Conservation (phyloP, 2,888 invertebrate genomes). For the Neria commutata region DNA sequence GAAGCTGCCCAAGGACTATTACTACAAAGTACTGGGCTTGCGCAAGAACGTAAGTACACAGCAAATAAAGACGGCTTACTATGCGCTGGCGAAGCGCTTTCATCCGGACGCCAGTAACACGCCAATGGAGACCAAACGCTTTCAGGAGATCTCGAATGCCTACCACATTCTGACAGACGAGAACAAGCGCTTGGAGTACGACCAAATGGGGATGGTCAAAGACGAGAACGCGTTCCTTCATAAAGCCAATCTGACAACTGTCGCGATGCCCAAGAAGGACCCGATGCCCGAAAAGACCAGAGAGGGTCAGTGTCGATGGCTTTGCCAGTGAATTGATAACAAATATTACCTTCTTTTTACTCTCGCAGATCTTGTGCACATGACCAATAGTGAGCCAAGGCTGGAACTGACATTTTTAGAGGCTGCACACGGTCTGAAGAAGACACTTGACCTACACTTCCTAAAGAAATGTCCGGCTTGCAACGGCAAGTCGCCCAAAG, state of each 20-base stretch:
- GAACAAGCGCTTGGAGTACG: constrained; percentile 72
- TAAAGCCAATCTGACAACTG: constrained; percentile 14
- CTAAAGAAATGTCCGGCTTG: constrained; percentile 51
- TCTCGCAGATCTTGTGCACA: constrained; percentile 38
- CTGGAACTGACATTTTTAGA: constrained; percentile 50
- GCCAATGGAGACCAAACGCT: constrained; percentile 47
- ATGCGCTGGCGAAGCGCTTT: constrained; percentile 56
- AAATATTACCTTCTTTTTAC: no score
- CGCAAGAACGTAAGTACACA: constrained; percentile 41
- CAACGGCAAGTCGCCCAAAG: constrained; percentile 46
- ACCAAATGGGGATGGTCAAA: constrained; percentile 46
- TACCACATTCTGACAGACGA: constrained; percentile 91
- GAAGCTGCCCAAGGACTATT: constrained; percentile 40
- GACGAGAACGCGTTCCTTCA: constrained; percentile 46
- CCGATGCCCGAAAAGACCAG: no score
- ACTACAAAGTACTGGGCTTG: constrained; percentile 55
- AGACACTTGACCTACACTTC: constrained; percentile 45
- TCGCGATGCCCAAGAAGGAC: no score
- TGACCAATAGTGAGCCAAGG: constrained; percentile 39
- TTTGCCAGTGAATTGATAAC: no score
- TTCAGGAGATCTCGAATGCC: constrained; percentile 95
- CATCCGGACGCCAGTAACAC: constrained; percentile 54
- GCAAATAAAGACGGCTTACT: constrained; percentile 56
- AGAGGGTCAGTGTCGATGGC: no score
- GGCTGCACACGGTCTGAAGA: constrained; percentile 52